Base-by-base conservation (phyloP, 2,888 invertebrate genomes). In the Epistrophe grossulariae region DNA sequence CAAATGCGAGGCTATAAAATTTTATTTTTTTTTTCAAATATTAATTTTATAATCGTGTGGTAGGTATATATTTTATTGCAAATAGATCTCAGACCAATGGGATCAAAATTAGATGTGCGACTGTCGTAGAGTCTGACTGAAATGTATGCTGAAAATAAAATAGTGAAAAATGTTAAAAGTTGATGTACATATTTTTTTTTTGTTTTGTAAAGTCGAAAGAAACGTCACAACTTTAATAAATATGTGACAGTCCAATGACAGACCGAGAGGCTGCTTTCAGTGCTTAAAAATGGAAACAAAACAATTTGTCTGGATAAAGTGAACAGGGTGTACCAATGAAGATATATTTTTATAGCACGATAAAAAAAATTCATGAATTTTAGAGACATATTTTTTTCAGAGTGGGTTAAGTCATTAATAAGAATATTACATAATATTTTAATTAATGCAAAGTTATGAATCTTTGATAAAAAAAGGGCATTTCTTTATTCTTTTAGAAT, bases 141-240 rank as follows among this genome's bases (percentile, higher is more conserved):
- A 68, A 35, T 50, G 50, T 50, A 50, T 50, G 19, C 50, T 68
- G 31, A 60, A 62, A 62, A 62, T 40, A 43, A 62, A 62, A 24
- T 62, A 62, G 19, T 19, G 31, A 50, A 50, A 50, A 28, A 35
- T 66, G 48, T 48, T 66, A 11, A 68, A 68, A 68, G 50, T 68
- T 68, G 68, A 68, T 68, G 28, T 70, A 70, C 70, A 70, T 55
- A 55, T 70, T 70, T 70, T n/a, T 60, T 60, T 17, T 68, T 55
- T 48, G 19, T 55, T 70, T 55, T 70, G 28, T 55, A n/a, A 70
- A 68, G 13, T 35, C 13, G 13, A 24, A 11, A 17, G 45, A 70
- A 52, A 70, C 55, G 70, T 70, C 70, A 70, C 52, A 55, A 24
- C 0, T 24, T 45, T 24, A 52, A 40, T 50, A 40, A 50, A 17